Percentiles rank a stretch among this genome's conserved stretches.
These are phyloP conservation scores for Helarctos malayanus DNA, from an alignment of 2,797 vertebrate genomes.

Conservation along the genomic window DNA sequence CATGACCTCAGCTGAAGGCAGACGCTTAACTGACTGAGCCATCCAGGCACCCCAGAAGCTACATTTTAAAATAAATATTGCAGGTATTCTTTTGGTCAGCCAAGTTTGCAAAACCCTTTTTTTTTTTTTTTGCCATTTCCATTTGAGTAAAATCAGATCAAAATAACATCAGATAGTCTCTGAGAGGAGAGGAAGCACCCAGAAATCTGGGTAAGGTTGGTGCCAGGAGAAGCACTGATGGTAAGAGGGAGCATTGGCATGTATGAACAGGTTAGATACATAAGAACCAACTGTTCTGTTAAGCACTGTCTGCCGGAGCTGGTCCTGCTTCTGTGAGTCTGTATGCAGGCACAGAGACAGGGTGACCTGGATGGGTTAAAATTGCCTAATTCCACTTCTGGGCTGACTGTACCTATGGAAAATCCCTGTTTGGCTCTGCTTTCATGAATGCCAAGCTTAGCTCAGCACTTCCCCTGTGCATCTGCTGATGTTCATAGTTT, in stretches of 20 bases:
- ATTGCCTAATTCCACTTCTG: neutral
- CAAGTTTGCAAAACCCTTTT: neutral
- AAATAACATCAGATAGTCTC: neutral
- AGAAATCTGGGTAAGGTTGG: neutral
- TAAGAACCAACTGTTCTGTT: neutral
- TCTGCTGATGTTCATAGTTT: slow-evolving; percentile 43
- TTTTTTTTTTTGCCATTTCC: neutral
- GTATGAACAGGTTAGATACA: neutral
- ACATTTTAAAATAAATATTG: slow-evolving; percentile 14
- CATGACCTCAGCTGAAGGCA: no score
- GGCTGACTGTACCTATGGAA: neutral
- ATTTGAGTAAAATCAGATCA: neutral
- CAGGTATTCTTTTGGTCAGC: neutral
- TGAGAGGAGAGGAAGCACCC: neutral
- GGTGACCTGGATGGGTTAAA: neutral
- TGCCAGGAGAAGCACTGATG: neutral
- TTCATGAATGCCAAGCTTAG: slow-evolving; percentile 13
- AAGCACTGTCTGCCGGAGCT: neutral
- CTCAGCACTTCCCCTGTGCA: neutral
- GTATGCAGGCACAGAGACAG: neutral
- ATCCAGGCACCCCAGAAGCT: no score
- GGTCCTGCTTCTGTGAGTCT: neutral
- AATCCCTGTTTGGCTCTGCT: slow-evolving; percentile 47
- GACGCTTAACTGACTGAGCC: no score
- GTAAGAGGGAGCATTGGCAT: neutral